Base-by-base conservation (phyloP, 2,888 invertebrate genomes). In the Flexamia atlantica region DNA sequence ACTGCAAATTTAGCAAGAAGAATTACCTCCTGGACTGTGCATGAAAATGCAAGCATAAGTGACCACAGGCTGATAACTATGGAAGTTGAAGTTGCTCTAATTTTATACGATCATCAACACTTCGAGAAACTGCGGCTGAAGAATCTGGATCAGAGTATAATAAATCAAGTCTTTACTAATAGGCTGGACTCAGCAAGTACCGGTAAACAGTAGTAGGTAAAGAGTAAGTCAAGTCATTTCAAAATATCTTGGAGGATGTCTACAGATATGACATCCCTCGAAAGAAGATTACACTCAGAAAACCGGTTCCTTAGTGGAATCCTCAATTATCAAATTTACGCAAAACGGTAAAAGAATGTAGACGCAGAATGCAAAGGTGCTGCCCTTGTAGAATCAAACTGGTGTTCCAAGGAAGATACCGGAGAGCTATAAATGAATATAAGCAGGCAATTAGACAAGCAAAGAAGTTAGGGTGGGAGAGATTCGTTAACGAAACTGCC, bases 41-140 rank as follows among this genome's bases (percentile, higher is more conserved):
- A 80, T 57, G 80, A 50, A 0, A 53, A 53, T 5, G 3, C 10
- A 3, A 50, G 50, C 10, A 20, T 80, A 23, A 80, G 80, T 57
- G 80, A 80, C 80, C 80, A 80, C n/a, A 50, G 32, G 2, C 5
- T 80, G 3, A 53, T 80, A 9, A 53, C 80, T 17, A 46, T 30
- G 7, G 25, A 80, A n/a, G 7, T 72, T 3, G 9, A 36, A 3
- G 40, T 28, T 30, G 17, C 9, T 10, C 17, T n/a, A 32, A 14
- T n/a, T 2, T 28, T 10, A 36, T 40, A 40, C 28, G 9, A 28
- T 5, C 5, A n/a, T 14, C 5, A 72, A n/a, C 5, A 36, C 3
- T 10, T 14, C 28, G 23, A 30, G 28, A 36, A 36, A n/a, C 4
- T 72, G 17, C 20, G 28, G 28, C 72, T 72, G 17, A 72, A 20